Conservation (phyloP, 2,888 invertebrate genomes). For the Nomada fabriciana region DNA sequence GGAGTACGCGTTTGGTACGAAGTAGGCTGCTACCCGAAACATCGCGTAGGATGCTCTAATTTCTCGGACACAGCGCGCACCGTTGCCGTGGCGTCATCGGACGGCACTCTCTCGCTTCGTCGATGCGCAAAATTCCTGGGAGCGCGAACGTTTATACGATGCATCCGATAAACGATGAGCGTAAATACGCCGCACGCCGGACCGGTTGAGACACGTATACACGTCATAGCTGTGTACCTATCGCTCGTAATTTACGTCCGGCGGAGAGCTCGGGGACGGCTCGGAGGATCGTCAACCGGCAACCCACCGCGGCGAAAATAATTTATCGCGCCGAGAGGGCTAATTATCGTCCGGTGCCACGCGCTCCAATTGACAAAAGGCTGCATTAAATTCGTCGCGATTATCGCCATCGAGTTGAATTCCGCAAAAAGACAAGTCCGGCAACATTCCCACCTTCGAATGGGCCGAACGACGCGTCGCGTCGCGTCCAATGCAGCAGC, state of each 20-base stretch:
- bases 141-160: slow-evolving; percentile 54
- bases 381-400: slow-evolving; percentile 42
- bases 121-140: slow-evolving; percentile 22
- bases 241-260: slow-evolving; percentile 77
- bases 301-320: slow-evolving; percentile 54
- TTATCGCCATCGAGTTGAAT: too few species aligned
- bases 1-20: neutral
- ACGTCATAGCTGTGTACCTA: slow-evolving; percentile 46
- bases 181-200: slow-evolving; percentile 74
- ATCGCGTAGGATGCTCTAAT: too few species aligned
- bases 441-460: too few species aligned
- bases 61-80: neutral
- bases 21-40: neutral
- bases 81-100: slow-evolving; percentile 19
- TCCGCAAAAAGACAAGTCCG: too few species aligned
- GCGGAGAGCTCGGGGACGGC: slow-evolving; percentile 65
- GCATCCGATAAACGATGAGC: slow-evolving; percentile 76
- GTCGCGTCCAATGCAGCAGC: slow-evolving; percentile 35
- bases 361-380: slow-evolving; percentile 44
- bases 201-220: slow-evolving; percentile 71
- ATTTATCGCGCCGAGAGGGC: slow-evolving; percentile 55
- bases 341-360: slow-evolving; percentile 52
- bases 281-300: slow-evolving; percentile 49
- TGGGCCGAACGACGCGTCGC: slow-evolving; percentile 3
- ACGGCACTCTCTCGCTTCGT: slow-evolving; percentile 2